Evolutionary conservation across 2,113 vertebrate species (phyloP).

Genomic region (Gallinago paraguaiae): DNA sequence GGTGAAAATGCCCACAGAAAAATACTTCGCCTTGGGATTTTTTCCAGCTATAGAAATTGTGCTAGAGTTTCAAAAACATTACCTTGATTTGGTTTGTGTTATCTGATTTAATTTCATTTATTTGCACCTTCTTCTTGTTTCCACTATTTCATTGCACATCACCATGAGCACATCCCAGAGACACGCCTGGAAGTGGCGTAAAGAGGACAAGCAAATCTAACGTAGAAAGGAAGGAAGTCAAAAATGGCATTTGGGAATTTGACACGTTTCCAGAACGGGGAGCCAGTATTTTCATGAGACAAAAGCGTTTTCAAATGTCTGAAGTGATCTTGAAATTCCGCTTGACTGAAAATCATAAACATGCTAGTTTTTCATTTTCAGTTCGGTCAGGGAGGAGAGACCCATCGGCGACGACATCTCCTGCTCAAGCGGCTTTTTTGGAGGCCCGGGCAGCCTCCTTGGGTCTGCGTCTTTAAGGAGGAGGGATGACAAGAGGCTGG

Average conservation of each 20-base stretch:
- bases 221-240: neutral
- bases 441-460: neutral
- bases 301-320: neutral
- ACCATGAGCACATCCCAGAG: neutral
- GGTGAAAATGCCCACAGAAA: neutral
- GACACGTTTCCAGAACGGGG: neutral
- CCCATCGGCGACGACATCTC: neutral
- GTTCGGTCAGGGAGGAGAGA: neutral
- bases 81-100: neutral
- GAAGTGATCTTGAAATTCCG: neutral
- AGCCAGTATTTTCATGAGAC: neutral
- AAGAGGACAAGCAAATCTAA: neutral
- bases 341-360: neutral
- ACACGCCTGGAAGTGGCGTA: neutral
- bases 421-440: neutral
- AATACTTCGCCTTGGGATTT: neutral
- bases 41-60: neutral
- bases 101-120: neutral
- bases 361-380: neutral
- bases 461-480: constrained; percentile 39
- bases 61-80: neutral
- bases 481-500: constrained; percentile 45
- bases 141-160: neutral
- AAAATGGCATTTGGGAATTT: neutral
- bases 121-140: neutral